Conservation (phyloP, 2,888 invertebrate species). For the Tuberolachnus salignus region DNA sequence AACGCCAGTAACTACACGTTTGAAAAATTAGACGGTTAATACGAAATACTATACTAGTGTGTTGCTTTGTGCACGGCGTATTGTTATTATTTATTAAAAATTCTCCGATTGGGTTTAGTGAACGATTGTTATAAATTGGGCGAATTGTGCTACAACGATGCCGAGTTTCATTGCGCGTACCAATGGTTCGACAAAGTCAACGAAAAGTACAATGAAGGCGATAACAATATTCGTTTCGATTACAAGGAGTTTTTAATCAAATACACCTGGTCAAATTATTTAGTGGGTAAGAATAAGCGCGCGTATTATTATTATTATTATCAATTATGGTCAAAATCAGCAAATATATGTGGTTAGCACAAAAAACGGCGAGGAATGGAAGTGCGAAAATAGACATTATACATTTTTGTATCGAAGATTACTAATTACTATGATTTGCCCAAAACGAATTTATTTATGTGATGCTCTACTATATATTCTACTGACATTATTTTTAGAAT, state of each 20-base stretch:
- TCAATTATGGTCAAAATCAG: background rate
- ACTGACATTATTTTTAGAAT: no score
- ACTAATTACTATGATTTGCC: no score
- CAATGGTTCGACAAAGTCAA: conserved; percentile 8
- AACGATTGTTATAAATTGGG: conserved; percentile 30
- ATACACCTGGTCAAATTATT: conserved; percentile 13
- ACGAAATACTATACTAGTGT: background rate
- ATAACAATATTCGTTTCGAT: background rate
- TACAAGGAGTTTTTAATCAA: background rate
- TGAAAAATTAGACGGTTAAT: conserved; percentile 16
- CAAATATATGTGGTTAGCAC: background rate
- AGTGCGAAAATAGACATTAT: no score
- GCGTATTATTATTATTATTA: background rate
- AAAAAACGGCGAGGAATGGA: background rate
- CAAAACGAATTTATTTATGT: no score
- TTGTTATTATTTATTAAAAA: no score
- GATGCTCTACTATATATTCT: no score
- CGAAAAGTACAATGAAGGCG: background rate
- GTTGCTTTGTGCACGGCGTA: background rate
- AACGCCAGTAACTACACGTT: background rate
- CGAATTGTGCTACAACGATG: conserved; percentile 15
- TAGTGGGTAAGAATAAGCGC: conserved; percentile 32
- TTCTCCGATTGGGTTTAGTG: background rate
- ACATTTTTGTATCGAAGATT: no score
- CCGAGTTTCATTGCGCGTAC: conserved; percentile 25